Base-by-base conservation (phyloP, 2,797 vertebrate genomes). In the Myripristis jacobus region DNA sequence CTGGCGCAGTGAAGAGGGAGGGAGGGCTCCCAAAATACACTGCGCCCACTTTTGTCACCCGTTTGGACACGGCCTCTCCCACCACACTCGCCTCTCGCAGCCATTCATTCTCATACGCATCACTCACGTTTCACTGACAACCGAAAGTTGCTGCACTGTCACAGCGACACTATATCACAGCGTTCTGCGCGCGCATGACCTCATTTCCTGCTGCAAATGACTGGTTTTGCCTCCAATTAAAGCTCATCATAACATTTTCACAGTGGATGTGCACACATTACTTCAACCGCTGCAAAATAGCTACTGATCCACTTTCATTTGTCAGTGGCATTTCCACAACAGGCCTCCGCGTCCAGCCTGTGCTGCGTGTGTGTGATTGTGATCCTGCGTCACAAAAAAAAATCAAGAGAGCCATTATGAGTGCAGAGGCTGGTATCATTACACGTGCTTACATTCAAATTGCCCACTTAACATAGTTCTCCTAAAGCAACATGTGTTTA, bases 401-500 rank as follows among this genome's bases (percentile, higher is more conserved):
- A 89, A 90, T 87, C 87, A 90, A 80, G 79, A 82, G 84, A 64
- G 73, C 80, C 85, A 90, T 92, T 91, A 89, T 82, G 83, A 87
- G 88, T 57, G 80, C 73, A 63, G 76, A 63, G 82, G 72, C 82
- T 86, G 89, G 75, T 87, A 87, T 87, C 93, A 93, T 91, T 93
- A 93, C 91, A 92, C 87, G 81, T 90, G 91, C 92, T 91, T 91
- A 89, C 91, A 85, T 94, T 93, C 89, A 93, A 94, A 94, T 93
- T 92, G 92, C 83, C 89, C 92, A 93, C 91, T 93, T 92, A 93
- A 89, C 93, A 94, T 93, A 92, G 87, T 90, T 93, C 89, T 92
- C 74, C 88, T 86, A 81, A 85, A 84, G 89, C 85, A 91, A 92
- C 94, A 95, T 94, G 92, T 95, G 94, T 92, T 93, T 90, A 91